These are phyloP conservation scores for Campylomormyrus tamandua DNA, from an alignment of 2,113 vertebrate genomes.

Conservation along the genomic window DNA sequence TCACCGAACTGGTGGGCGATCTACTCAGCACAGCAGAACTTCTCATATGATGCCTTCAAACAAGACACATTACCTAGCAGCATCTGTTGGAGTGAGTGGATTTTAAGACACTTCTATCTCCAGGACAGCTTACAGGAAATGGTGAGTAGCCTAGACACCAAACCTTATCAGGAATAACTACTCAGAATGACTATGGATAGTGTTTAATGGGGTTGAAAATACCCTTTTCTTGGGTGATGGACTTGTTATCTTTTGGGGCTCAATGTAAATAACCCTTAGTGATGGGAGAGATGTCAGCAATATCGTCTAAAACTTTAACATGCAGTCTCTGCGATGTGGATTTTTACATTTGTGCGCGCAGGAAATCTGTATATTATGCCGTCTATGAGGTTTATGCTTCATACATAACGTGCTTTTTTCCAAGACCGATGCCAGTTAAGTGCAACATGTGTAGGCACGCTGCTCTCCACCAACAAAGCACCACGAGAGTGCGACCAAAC, in stretches of 20 bases:
- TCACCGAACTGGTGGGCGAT: conserved; percentile 99
- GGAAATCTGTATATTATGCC: conserved; percentile 42
- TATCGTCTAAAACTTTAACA: conserved; percentile 39
- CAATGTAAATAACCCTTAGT: conserved; percentile 48
- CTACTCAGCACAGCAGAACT: conserved; percentile 99
- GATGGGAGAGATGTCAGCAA: conserved; percentile 50
- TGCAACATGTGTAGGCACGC: conserved; percentile 65
- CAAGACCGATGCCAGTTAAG: conserved; percentile 39
- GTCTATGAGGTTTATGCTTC: conserved; percentile 44
- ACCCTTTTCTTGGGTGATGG: conserved; percentile 2
- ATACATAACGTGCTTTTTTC: conserved; percentile 35
- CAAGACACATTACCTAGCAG: conserved; percentile 99
- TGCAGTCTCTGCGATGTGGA: conserved; percentile 48
- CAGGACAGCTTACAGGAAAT: conserved; percentile 91
- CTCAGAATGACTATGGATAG: conserved; percentile 9
- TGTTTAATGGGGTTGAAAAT: conserved; percentile 11
- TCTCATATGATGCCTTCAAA: conserved; percentile 99
- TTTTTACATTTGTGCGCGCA: conserved; percentile 48
- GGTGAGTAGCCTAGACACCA: conserved; percentile 81
- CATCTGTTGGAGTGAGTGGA: conserved; percentile 99
- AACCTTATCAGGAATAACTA: conserved; percentile 28
- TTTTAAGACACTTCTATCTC: conserved; percentile 98
- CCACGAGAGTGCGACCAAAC: conserved; percentile 40
- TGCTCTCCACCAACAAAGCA: conserved; percentile 46
- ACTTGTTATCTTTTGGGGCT: conserved; percentile 15